Percentiles rank a stretch among this genome's conserved stretches.
Evolutionary conservation across 2,888 invertebrate genomes (phyloP).

Genomic region (Helleia helle): DNA sequence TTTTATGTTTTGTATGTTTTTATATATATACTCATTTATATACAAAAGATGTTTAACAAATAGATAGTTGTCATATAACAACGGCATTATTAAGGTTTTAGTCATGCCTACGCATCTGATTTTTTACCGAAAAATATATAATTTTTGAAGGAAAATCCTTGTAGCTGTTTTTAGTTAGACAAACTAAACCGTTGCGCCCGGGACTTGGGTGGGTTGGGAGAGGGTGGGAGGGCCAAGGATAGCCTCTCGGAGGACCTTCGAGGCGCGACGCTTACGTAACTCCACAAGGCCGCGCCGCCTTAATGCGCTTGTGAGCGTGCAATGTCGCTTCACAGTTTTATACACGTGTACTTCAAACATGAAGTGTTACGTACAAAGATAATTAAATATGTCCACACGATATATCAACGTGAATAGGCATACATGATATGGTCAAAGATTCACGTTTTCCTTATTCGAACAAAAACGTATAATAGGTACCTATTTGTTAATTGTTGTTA

Average conservation of each 20-base stretch:
- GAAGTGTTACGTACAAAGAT: background rate
- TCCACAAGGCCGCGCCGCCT: conserved; percentile 35
- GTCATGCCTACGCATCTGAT: background rate
- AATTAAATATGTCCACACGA: too few species aligned
- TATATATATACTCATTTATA: too few species aligned
- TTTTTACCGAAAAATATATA: background rate
- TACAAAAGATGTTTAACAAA: too few species aligned
- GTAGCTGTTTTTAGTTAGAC: conserved; percentile 4
- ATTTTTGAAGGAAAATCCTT: conserved; percentile 4
- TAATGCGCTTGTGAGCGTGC: conserved; percentile 15
- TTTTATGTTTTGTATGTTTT: too few species aligned
- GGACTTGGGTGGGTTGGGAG: conserved; percentile 10
- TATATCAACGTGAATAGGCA: too few species aligned
- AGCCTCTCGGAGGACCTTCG: conserved; percentile 39
- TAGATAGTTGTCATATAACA: too few species aligned
- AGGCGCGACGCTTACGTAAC: conserved; percentile 56
- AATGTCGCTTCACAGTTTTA: conserved; percentile 11
- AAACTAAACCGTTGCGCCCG: conserved; percentile 5
- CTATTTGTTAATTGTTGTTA: too few species aligned
- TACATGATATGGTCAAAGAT: too few species aligned
- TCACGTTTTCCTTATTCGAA: too few species aligned
- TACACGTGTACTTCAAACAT: background rate
- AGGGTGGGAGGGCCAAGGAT: conserved; percentile 24
- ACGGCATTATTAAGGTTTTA: background rate
- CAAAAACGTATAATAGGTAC: too few species aligned